Evolutionary conservation across 2,113 vertebrate species (phyloP).

Genomic region (Telmatochromis brichardi): DNA sequence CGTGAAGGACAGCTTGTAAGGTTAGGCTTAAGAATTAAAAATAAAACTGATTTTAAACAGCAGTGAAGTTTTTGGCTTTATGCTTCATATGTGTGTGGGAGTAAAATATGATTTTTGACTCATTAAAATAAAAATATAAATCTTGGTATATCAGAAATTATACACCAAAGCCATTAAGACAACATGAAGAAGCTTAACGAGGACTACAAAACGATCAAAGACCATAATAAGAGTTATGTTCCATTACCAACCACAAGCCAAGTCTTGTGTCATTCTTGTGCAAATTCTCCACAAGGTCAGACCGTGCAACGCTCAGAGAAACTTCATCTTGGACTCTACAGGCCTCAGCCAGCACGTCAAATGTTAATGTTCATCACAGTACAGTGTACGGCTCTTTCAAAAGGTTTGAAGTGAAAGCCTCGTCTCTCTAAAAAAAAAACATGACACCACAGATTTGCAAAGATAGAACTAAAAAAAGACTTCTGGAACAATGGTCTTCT

Average conservation of each 20-base stretch:
- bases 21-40: background rate
- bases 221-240: background rate
- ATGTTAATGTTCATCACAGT: background rate
- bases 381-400: background rate
- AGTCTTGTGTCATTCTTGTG: background rate
- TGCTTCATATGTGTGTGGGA: background rate
- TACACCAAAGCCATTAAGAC: background rate
- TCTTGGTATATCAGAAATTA: background rate
- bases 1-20: background rate
- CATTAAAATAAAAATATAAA: background rate
- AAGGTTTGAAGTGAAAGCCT: background rate
- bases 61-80: background rate
- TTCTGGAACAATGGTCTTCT: background rate
- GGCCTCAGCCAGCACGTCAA: background rate
- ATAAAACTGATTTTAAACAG: background rate
- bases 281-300: background rate
- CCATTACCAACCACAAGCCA: background rate
- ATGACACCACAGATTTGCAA: background rate
- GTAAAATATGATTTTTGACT: background rate
- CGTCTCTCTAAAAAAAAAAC: rapidly evolving
- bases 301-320: background rate
- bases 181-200: background rate
- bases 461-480: background rate
- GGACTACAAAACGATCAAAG: background rate
- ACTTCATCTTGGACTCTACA: background rate